Percentiles rank a stretch among this genome's conserved stretches.
Evolutionary conservation across 2,797 vertebrate species (phyloP).

Genomic region (Clarias platycephalus): DNA sequence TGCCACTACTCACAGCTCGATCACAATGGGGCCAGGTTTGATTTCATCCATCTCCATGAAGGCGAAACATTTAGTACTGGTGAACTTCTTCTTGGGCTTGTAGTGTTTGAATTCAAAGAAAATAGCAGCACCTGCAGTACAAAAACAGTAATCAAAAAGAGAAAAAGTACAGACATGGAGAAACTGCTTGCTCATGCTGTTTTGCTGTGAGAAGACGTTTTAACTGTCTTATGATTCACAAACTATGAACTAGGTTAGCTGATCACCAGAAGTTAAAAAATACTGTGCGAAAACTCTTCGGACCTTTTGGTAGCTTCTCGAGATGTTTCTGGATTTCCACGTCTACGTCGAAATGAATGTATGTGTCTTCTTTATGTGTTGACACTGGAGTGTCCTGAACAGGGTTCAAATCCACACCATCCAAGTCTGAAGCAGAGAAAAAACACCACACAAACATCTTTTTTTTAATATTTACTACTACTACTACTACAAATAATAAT

Average conservation of each 20-base stretch:
- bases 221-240: too few species aligned
- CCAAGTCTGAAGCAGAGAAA: slow-evolving; percentile 79
- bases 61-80: slow-evolving; percentile 98
- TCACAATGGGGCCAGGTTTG: slow-evolving; percentile 91
- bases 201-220: too few species aligned
- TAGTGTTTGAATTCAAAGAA: slow-evolving; percentile 99
- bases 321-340: slow-evolving; percentile 96
- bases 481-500: too few species aligned
- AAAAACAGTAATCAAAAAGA: neutral
- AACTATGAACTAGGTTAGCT: too few species aligned
- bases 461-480: neutral
- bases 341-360: slow-evolving; percentile 92
- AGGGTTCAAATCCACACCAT: slow-evolving; percentile 91
- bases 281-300: neutral
- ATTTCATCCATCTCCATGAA: slow-evolving; percentile 99
- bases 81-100: slow-evolving; percentile 98
- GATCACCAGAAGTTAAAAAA: neutral
- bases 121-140: slow-evolving; percentile 87
- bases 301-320: slow-evolving; percentile 96
- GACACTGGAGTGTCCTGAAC: slow-evolving; percentile 95
- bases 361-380: slow-evolving; percentile 91
- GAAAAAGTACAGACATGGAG: too few species aligned
- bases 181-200: too few species aligned
- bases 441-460: neutral
- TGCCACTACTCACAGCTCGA: slow-evolving; percentile 89